A percentile compares a stretch with the other conserved stretches of the same genome.
Conservation (phyloP, 2,113 vertebrate species). For the Fregata magnificens region DNA sequence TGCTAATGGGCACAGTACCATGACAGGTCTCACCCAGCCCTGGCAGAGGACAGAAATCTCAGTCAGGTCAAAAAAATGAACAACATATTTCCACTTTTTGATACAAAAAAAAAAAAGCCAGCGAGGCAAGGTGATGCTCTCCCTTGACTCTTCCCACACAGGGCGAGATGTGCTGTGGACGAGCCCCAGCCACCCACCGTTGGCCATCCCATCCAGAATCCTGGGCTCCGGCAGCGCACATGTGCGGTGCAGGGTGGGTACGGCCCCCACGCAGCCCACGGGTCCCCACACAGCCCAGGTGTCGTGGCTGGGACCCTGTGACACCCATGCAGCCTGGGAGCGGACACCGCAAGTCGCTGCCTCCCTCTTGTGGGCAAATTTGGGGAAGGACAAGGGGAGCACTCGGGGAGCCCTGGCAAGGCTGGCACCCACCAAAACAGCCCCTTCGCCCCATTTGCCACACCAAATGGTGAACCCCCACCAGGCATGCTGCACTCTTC, state of each 20-base stretch:
- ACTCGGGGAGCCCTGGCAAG: background rate
- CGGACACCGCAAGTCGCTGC: background rate
- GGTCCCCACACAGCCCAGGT: background rate
- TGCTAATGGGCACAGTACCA: background rate
- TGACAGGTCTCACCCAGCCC: background rate
- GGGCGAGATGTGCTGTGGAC: background rate
- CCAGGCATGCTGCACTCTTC: rapidly evolving
- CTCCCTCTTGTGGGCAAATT: background rate
- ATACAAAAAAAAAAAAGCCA: background rate
- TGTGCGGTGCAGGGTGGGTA: background rate
- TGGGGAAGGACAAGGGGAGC: background rate
- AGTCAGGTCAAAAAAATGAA: background rate
- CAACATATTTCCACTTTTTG: background rate
- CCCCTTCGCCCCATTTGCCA: rapidly evolving
- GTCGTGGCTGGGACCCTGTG: rapidly evolving
- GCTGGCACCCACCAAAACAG: background rate
- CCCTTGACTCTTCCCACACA: background rate
- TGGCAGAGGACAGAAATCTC: background rate
- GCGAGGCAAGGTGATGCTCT: background rate
- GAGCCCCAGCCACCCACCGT: background rate
- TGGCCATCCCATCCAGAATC: background rate
- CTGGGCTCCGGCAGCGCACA: rapidly evolving
- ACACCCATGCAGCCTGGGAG: background rate
- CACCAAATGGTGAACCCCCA: rapidly evolving
- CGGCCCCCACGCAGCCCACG: background rate